These are phyloP conservation scores for Galerucella calmariensis DNA, from an alignment of 2,888 invertebrate species.

Conservation along the genomic window DNA sequence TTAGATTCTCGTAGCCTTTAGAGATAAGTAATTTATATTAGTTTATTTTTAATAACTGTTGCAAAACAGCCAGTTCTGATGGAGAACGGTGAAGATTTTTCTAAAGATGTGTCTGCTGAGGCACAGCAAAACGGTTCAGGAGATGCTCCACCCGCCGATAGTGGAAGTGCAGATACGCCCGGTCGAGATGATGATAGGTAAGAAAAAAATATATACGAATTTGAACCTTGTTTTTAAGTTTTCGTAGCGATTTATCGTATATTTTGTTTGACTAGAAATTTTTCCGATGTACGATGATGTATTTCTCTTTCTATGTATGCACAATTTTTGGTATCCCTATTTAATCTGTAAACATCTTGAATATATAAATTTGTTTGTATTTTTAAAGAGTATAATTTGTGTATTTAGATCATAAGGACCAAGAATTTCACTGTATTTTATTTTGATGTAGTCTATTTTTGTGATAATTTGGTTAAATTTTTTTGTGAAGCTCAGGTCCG, in stretches of 20 bases:
- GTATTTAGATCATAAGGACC: slow-evolving; percentile 52
- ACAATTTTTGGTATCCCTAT: slow-evolving; percentile 23
- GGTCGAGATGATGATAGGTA: slow-evolving; percentile 87
- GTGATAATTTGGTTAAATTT: slow-evolving; percentile 40
- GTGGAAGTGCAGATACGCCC: slow-evolving; percentile 80
- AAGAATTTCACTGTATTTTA: slow-evolving; percentile 51
- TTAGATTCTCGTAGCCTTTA: slow-evolving; percentile 36
- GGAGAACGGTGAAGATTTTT: slow-evolving; percentile 84
- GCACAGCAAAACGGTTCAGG: slow-evolving; percentile 69
- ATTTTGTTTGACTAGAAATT: slow-evolving; percentile 2
- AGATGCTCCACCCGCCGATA: slow-evolving; percentile 74
- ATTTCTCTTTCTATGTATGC: slow-evolving; percentile 12
- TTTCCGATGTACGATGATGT: slow-evolving; percentile 18
- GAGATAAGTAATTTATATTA: slow-evolving; percentile 36
- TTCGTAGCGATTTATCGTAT: slow-evolving; percentile 31
- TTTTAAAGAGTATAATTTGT: slow-evolving; percentile 41
- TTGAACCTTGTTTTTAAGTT: slow-evolving; percentile 19
- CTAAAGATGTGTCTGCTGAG: slow-evolving; percentile 76
- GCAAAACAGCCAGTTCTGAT: slow-evolving; percentile 75
- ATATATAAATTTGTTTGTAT: slow-evolving; percentile 46
- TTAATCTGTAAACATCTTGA: slow-evolving; percentile 54
- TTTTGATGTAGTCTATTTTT: slow-evolving; percentile 43
- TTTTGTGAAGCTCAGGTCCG: slow-evolving; percentile 46
- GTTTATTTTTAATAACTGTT: slow-evolving; percentile 58
- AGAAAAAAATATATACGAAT: slow-evolving; percentile 44